phyloP scores from a whole-genome alignment of 2,888 invertebrate genomes.

The Calameuta pallipes region DNA sequence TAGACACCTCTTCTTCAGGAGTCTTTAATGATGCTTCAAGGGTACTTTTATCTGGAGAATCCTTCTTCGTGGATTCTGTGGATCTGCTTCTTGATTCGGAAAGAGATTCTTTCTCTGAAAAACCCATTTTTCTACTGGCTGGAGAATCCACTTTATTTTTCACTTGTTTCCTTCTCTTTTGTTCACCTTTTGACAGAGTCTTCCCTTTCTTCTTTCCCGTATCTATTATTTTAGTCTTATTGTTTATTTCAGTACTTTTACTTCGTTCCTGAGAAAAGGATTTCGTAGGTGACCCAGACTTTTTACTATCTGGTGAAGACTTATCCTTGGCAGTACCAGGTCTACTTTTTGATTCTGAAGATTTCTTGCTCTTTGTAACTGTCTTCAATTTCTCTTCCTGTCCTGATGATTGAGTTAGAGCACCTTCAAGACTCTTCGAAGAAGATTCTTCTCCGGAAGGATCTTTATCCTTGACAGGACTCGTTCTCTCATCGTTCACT shows the following conservation, averaged over 20 bases:
- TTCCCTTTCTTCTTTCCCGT: constrained; percentile 20
- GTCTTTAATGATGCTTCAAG: neutral
- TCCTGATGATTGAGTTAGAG: neutral
- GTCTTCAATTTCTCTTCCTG: neutral
- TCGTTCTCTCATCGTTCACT: constrained; percentile 13
- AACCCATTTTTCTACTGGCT: neutral
- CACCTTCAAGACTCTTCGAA: neutral
- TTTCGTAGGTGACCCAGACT: constrained; percentile 2
- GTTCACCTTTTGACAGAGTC: constrained; percentile 1
- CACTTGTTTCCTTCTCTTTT: neutral
- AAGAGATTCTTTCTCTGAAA: neutral
- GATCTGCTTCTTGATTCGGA: neutral
- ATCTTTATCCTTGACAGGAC: neutral
- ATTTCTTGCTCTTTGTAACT: neutral
- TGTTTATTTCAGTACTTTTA: neutral
- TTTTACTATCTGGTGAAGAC: neutral
- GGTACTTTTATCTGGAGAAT: neutral
- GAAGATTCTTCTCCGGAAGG: constrained; percentile 14
- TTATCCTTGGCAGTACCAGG: constrained; percentile 16
- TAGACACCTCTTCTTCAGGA: neutral
- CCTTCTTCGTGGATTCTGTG: neutral
- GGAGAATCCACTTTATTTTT: neutral
- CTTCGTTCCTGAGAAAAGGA: neutral
- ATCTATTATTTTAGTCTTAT: constrained; percentile 2
- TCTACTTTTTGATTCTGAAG: neutral